Evolutionary conservation across 2,888 invertebrate species (phyloP).

Genomic region (Polymixis flavicincta): DNA sequence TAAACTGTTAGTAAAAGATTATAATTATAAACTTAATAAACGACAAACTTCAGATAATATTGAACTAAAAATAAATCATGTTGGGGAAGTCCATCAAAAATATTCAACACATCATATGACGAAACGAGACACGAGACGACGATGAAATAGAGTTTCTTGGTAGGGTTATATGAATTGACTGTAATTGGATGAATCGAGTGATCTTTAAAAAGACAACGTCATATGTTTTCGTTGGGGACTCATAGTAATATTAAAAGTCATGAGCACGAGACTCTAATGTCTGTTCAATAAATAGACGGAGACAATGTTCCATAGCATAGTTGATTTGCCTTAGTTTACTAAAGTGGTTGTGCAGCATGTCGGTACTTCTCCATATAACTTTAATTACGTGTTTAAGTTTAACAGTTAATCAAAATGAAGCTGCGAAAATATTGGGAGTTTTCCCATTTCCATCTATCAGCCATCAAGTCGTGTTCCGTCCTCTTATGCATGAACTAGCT

Average conservation of each 20-base stretch:
- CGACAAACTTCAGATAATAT: not conserved
- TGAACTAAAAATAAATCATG: not conserved
- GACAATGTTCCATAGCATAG: not conserved
- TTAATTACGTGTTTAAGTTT: slow-evolving; percentile 2
- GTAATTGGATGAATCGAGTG: slow-evolving; percentile 12
- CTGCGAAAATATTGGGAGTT: slow-evolving; percentile 78
- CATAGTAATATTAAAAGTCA: slow-evolving; percentile 21
- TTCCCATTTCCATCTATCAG: slow-evolving; percentile 80
- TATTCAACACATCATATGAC: not conserved
- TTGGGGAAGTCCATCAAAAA: not conserved
- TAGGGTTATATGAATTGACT: not conserved
- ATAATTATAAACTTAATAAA: not conserved
- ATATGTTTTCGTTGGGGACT: not conserved
- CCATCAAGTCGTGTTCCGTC: slow-evolving; percentile 80
- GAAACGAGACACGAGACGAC: not conserved
- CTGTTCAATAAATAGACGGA: slow-evolving; percentile 17
- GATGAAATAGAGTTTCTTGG: not conserved
- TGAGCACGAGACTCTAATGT: not conserved
- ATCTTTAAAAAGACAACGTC: slow-evolving; percentile 1
- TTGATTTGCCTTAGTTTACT: not conserved
- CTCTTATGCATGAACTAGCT: slow-evolving; percentile 77
- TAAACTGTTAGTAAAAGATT: not conserved
- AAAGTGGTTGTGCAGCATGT: slow-evolving; percentile 14
- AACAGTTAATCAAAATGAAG: slow-evolving; percentile 40
- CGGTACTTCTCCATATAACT: not conserved